These are phyloP conservation scores for Papilio gigon DNA, from an alignment of 2,888 invertebrate species.

Conservation along the genomic window DNA sequence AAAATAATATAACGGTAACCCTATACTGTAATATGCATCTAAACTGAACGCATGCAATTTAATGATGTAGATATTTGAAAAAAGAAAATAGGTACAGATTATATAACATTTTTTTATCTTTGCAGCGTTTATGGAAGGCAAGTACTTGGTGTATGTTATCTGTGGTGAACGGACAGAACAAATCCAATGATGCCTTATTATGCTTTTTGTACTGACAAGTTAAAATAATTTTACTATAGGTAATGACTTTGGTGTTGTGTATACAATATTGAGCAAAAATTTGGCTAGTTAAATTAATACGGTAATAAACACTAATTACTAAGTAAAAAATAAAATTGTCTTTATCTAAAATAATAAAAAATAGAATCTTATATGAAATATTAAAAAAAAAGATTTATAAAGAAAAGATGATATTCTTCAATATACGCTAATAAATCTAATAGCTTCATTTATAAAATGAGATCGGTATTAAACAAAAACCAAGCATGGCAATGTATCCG, in stretches of 20 bases:
- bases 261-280: conserved; percentile 81
- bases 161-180: conserved; percentile 31
- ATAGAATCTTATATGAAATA: conserved; percentile 61
- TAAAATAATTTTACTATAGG: conserved; percentile 66
- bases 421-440: conserved; percentile 67
- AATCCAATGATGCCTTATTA: conserved; percentile 57
- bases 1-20: conserved; percentile 2
- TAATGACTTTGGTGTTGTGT: conserved; percentile 81
- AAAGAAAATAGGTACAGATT: conserved; percentile 11
- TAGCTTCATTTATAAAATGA: conserved; percentile 80
- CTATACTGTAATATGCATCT: background rate
- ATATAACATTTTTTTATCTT: conserved; percentile 3
- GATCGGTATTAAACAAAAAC: conserved; percentile 70
- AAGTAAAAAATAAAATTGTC: conserved; percentile 74
- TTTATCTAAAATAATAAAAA: conserved; percentile 72
- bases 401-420: conserved; percentile 59
- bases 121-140: conserved; percentile 5
- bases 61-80: background rate
- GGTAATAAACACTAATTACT: conserved; percentile 67
- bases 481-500: conserved; percentile 42
- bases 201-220: conserved; percentile 80
- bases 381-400: conserved; percentile 67
- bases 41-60: background rate
- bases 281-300: conserved; percentile 79
- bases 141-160: conserved; percentile 36